phyloP scores from a whole-genome alignment of 2,113 vertebrate genomes.

The Misgurnus mizolepis region DNA sequence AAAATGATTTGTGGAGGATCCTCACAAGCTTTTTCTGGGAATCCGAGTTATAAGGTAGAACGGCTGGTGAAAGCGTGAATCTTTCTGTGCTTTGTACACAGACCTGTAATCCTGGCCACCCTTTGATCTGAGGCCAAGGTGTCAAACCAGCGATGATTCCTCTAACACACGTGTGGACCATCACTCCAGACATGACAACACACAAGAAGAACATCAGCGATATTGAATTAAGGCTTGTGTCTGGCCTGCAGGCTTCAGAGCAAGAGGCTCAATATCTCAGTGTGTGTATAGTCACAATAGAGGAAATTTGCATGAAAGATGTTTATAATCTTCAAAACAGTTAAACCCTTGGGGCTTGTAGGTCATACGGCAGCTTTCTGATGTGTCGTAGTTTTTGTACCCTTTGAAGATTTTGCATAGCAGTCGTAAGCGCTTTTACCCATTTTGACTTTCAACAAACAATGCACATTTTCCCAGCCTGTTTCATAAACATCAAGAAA shows the following conservation, averaged over 20 bases:
- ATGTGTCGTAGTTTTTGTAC: not conserved
- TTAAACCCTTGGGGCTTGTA: not conserved
- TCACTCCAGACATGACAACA: slow-evolving; percentile 53
- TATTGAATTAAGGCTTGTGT: slow-evolving; percentile 70
- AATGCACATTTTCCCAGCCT: slow-evolving; percentile 1
- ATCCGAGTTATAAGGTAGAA: slow-evolving; percentile 57
- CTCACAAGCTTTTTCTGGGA: slow-evolving; percentile 56
- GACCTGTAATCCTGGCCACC: slow-evolving; percentile 41
- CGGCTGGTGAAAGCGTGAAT: slow-evolving; percentile 64
- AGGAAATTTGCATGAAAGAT: slow-evolving; percentile 2
- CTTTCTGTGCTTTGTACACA: slow-evolving; percentile 40
- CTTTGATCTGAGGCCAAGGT: slow-evolving; percentile 68
- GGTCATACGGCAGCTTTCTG: not conserved
- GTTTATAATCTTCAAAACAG: not conserved
- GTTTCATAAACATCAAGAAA: slow-evolving; percentile 32
- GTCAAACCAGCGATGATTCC: slow-evolving; percentile 60
- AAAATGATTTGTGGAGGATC: slow-evolving; percentile 33
- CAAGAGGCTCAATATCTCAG: not conserved
- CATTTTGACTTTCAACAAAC: slow-evolving; percentile 30
- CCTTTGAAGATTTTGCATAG: not conserved
- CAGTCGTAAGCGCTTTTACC: slow-evolving; percentile 16
- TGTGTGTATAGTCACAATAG: slow-evolving; percentile 2
- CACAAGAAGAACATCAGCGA: slow-evolving; percentile 52
- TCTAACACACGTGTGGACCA: slow-evolving; percentile 59
- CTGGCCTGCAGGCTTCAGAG: slow-evolving; percentile 35